These are phyloP conservation scores for Cremastinae sp. DNA, from an alignment of 2,888 invertebrate genomes.

Conservation along the genomic window DNA sequence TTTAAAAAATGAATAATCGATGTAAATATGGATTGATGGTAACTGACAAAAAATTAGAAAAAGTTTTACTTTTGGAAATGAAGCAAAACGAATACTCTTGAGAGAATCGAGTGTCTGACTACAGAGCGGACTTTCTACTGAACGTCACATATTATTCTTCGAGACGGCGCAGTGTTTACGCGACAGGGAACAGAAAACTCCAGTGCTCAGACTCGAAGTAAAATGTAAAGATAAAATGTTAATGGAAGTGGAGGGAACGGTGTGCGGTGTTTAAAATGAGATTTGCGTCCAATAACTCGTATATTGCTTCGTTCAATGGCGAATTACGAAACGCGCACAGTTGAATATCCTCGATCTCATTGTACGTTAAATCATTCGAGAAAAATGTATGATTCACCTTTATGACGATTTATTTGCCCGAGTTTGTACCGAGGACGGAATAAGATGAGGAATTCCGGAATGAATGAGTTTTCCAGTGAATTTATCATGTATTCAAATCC, in stretches of 20 bases:
- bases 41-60: no score
- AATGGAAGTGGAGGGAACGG: slow-evolving; percentile 28
- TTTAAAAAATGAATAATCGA: no score
- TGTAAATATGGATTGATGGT: no score
- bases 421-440: neutral
- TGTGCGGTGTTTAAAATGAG: no score
- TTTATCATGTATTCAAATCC: neutral
- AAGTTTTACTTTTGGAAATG: no score
- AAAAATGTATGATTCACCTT: slow-evolving; percentile 34
- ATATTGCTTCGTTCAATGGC: slow-evolving; percentile 49
- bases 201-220: no score
- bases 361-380: slow-evolving; percentile 36
- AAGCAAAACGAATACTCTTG: no score
- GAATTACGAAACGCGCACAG: slow-evolving; percentile 35
- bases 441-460: neutral
- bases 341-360: slow-evolving; percentile 36
- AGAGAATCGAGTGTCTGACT: no score
- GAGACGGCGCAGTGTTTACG: no score
- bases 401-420: slow-evolving; percentile 33
- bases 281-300: slow-evolving; percentile 52
- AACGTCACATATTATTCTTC: no score
- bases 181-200: no score
- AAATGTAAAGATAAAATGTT: slow-evolving; percentile 35
- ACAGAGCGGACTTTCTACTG: no score
- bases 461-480: neutral